These are phyloP conservation scores for Hypotaenidia okinawae DNA, from an alignment of 2,797 vertebrate genomes.

Conservation along the genomic window DNA sequence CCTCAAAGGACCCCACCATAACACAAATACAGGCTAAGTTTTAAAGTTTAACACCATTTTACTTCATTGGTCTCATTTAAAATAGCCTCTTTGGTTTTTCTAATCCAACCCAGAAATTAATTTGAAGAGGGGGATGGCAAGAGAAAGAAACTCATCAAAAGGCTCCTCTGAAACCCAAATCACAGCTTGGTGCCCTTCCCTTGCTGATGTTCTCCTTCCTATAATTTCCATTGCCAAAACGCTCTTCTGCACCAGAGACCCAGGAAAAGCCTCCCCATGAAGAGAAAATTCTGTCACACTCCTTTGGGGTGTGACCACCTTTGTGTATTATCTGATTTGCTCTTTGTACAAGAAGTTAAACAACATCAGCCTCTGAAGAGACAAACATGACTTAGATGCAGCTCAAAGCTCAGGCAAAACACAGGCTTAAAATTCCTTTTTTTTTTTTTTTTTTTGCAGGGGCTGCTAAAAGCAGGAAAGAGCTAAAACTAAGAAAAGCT, in stretches of 20 bases:
- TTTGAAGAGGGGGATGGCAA: background rate
- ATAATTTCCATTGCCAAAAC: background rate
- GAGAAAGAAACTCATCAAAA: background rate
- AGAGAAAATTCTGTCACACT: background rate
- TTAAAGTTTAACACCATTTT: background rate
- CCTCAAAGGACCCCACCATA: background rate
- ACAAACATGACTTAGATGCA: background rate
- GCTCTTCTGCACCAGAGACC: background rate
- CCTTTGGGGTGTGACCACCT: background rate
- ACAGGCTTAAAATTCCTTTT: background rate
- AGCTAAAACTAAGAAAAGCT: background rate
- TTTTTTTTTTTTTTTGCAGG: background rate
- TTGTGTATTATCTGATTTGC: background rate
- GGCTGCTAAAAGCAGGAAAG: background rate
- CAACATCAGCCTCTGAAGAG: background rate
- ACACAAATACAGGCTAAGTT: background rate
- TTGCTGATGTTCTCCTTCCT: background rate
- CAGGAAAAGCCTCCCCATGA: background rate
- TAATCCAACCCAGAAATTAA: background rate
- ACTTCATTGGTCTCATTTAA: background rate
- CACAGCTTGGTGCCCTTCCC: background rate
- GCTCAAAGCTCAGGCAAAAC: background rate
- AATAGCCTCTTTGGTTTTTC: background rate
- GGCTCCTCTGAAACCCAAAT: background rate
- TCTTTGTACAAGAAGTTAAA: background rate